Evolutionary conservation across 2,797 vertebrate species (phyloP).

Genomic region (Nyctalus aviator): DNA sequence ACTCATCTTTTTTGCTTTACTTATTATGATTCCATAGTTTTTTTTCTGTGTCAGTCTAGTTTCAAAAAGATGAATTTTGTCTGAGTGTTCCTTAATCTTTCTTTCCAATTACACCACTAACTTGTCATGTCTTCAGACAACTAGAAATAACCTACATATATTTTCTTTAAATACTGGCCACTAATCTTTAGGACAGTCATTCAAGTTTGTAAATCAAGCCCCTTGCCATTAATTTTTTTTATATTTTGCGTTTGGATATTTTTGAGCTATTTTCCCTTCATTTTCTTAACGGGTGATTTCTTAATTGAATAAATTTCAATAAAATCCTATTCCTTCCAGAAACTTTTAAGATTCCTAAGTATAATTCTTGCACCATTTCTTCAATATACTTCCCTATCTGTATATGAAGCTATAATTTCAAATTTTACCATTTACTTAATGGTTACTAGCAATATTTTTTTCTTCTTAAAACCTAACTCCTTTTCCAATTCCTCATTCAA

Average conservation of each 20-base stretch:
- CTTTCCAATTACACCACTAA: slow-evolving; percentile 6
- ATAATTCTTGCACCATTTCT: background rate
- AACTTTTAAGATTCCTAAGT: slow-evolving; percentile 1
- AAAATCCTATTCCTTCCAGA: background rate
- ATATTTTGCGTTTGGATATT: background rate
- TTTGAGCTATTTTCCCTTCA: background rate
- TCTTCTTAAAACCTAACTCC: slow-evolving; percentile 17
- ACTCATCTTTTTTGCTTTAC: slow-evolving; percentile 38
- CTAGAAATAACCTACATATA: background rate
- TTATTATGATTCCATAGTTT: slow-evolving; percentile 14
- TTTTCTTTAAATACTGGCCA: background rate
- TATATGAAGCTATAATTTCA: slow-evolving; percentile 3
- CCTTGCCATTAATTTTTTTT: background rate
- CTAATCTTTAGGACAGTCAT: background rate
- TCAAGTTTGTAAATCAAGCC: slow-evolving; percentile 35
- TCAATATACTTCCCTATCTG: background rate
- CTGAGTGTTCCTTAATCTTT: background rate
- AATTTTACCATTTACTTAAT: background rate
- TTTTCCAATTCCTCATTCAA: slow-evolving; percentile 19
- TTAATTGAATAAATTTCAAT: slow-evolving; percentile 16
- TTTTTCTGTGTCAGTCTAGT: slow-evolving; percentile 12
- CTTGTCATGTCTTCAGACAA: background rate
- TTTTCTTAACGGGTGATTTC: slow-evolving; percentile 41
- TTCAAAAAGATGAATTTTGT: slow-evolving; percentile 60
- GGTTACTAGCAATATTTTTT: slow-evolving; percentile 3